Percentiles rank a stretch among this genome's conserved stretches.
phyloP scores from a whole-genome alignment of 2,888 invertebrate genomes.

The Clivina fossor region DNA sequence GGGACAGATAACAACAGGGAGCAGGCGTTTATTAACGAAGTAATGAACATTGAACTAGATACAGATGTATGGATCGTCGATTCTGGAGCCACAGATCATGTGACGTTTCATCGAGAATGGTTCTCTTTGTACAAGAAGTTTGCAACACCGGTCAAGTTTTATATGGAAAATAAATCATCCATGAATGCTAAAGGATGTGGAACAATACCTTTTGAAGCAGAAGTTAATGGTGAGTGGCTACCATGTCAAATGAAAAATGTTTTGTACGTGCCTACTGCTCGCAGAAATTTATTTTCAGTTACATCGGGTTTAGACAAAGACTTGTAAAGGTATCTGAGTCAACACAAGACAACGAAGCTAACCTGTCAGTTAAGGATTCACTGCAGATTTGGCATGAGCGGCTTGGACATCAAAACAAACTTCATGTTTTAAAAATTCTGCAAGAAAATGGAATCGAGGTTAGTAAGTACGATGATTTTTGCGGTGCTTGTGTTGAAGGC shows the following conservation, averaged over 20 bases:
- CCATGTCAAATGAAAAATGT: constrained; percentile 5
- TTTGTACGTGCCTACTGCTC: constrained; percentile 21
- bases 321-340: constrained; percentile 14
- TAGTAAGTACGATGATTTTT: constrained; percentile 16
- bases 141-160: constrained; percentile 16
- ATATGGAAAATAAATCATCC: constrained; percentile 19
- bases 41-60: constrained; percentile 1
- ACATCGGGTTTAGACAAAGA: constrained; percentile 21
- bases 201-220: constrained; percentile 22
- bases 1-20: not conserved
- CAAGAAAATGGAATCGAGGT: constrained; percentile 34
- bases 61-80: constrained; percentile 3
- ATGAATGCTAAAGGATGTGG: constrained; percentile 23
- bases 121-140: constrained; percentile 32
- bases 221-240: constrained; percentile 33
- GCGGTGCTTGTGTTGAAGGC: constrained; percentile 38
- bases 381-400: constrained; percentile 37
- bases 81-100: constrained; percentile 35
- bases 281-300: constrained; percentile 33
- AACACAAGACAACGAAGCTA: constrained; percentile 3
- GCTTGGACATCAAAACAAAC: constrained; percentile 31
- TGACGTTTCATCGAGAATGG: constrained; percentile 34
- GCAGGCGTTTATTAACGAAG: not conserved
- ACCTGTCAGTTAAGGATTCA: not conserved
- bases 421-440: constrained; percentile 34